Evolutionary conservation across 2,797 vertebrate species (phyloP).

Genomic region (Sebastes hopkinsi): DNA sequence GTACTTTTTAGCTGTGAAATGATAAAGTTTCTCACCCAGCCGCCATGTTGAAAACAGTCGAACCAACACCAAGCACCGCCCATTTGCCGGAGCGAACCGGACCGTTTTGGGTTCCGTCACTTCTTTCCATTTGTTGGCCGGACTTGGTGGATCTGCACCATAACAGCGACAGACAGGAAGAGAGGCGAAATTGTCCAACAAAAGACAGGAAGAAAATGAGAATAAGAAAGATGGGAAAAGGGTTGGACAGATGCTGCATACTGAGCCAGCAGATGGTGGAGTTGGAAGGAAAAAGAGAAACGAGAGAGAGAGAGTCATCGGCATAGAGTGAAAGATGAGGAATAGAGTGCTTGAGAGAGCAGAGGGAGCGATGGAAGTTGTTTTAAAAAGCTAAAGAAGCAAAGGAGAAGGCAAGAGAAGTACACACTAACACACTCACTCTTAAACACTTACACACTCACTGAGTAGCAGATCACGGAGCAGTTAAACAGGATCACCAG

Average conservation of each 20-base stretch:
- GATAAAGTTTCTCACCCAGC: too few relatives aligned
- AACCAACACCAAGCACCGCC: too few relatives aligned
- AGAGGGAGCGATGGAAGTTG: background rate
- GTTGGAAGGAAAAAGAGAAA: conserved; percentile 2
- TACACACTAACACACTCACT: background rate
- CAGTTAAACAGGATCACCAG: conserved; percentile 52
- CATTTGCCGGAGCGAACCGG: too few relatives aligned
- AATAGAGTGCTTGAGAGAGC: background rate
- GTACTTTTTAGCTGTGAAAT: too few relatives aligned
- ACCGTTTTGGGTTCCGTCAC: too few relatives aligned
- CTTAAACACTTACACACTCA: background rate
- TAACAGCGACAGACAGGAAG: background rate
- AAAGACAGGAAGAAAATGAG: background rate
- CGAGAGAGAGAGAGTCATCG: background rate
- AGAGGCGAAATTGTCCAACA: background rate
- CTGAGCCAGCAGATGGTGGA: conserved; percentile 47
- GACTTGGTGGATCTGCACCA: too few relatives aligned
- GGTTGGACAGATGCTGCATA: conserved; percentile 38
- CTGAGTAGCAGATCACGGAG: conserved; percentile 30
- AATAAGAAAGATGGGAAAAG: conserved; percentile 9
- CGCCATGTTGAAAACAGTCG: too few relatives aligned
- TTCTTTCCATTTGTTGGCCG: too few relatives aligned
- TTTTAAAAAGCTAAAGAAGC: background rate
- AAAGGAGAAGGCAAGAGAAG: background rate
- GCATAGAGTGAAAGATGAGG: background rate